Conservation (phyloP, 2,113 vertebrate genomes). For the Plecotus auritus region DNA sequence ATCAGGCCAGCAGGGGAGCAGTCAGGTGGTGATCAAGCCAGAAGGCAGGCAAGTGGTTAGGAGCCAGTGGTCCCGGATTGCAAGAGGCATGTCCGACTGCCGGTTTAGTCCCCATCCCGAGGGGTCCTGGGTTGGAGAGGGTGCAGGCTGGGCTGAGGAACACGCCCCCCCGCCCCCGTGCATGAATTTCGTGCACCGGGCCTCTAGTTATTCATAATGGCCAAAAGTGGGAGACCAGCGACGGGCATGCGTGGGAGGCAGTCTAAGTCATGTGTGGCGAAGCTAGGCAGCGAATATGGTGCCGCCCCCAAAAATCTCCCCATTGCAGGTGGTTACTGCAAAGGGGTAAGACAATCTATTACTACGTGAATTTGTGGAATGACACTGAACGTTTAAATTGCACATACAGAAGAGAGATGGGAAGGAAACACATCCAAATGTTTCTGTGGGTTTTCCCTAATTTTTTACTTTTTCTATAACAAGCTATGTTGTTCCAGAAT, state of each 20-base stretch:
- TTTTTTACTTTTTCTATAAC: neutral
- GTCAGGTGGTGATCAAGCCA: no score
- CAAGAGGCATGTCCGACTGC: no score
- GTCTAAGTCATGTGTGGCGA: rapidly evolving
- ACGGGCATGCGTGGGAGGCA: neutral
- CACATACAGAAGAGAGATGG: neutral
- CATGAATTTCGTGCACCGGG: no score
- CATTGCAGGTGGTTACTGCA: rapidly evolving
- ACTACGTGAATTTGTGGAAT: neutral
- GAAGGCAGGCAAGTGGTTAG: no score
- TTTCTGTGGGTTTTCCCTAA: neutral
- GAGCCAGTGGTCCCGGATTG: no score
- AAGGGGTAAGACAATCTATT: rapidly evolving
- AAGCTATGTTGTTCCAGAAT: neutral
- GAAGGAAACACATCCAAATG: neutral
- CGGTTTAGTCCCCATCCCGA: no score
- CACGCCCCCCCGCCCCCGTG: no score
- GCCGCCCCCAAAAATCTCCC: neutral
- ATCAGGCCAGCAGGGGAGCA: no score
- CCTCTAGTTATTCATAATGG: rapidly evolving
- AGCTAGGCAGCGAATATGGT: rapidly evolving
- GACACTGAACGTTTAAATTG: neutral
- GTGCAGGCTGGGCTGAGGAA: no score
- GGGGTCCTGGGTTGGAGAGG: no score
- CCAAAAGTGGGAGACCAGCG: neutral